phyloP scores from a whole-genome alignment of 2,113 vertebrate species.

The Limnothrissa miodon region DNA sequence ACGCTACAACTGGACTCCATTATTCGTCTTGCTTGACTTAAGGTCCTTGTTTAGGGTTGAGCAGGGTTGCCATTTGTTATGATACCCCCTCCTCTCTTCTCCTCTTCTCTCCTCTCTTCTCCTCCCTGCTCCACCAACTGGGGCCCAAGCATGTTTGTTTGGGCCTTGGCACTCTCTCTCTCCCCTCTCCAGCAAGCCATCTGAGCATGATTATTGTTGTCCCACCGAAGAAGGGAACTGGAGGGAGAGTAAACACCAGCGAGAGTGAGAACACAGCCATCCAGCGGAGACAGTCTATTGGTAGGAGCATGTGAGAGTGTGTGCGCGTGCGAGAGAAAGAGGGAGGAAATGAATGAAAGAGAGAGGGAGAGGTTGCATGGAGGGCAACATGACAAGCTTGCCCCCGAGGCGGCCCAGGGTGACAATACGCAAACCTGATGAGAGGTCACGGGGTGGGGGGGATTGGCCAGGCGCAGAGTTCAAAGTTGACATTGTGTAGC shows the following conservation, averaged over 20 bases:
- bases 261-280: not conserved
- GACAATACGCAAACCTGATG: constrained; percentile 38
- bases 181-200: constrained; percentile 16
- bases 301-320: not conserved
- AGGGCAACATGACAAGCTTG: constrained; percentile 43
- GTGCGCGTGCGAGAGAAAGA: constrained; percentile 14
- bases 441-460: constrained; percentile 27
- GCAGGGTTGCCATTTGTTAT: constrained; percentile 34
- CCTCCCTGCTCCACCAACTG: not conserved
- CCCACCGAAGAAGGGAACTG: constrained; percentile 28
- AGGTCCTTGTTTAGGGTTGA: constrained; percentile 49
- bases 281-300: constrained; percentile 29
- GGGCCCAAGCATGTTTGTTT: constrained; percentile 47
- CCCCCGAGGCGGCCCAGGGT: constrained; percentile 25
- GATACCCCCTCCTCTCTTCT: constrained; percentile 20
- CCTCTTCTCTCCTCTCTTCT: not conserved
- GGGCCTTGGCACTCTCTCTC: constrained; percentile 35
- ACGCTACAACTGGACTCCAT: constrained; percentile 50
- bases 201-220: constrained; percentile 48
- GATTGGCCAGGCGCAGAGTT: not conserved
- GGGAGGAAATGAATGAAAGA: not conserved
- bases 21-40: constrained; percentile 45
- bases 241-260: constrained; percentile 37
- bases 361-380: constrained; percentile 21
- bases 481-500: constrained; percentile 40